Percentiles rank a stretch among this genome's conserved stretches.
These are phyloP conservation scores for Cremastinae sp. DNA, from an alignment of 2,888 invertebrate genomes.

Conservation along the genomic window DNA sequence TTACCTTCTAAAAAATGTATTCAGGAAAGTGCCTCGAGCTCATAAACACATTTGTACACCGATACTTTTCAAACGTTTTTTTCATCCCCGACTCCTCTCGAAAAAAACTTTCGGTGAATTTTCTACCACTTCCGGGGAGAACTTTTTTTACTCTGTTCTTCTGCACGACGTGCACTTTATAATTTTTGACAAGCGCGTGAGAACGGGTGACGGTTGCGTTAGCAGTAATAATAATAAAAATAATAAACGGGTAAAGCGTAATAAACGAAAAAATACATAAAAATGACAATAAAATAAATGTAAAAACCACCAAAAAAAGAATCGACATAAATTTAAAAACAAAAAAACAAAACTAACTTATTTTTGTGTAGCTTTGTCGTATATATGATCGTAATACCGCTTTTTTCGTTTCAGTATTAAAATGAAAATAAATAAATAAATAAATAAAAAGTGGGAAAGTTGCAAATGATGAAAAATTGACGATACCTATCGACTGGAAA, in stretches of 20 bases:
- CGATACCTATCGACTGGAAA: neutral
- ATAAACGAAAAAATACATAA: constrained; percentile 50
- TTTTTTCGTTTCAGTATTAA: constrained; percentile 40
- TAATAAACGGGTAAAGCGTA: constrained; percentile 52
- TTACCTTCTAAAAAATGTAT: neutral
- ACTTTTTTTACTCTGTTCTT: constrained; percentile 1
- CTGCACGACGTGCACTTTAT: constrained; percentile 7
- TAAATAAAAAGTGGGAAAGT: constrained; percentile 12
- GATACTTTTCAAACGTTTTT: constrained; percentile 16
- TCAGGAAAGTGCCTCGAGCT: neutral
- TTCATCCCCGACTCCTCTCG: constrained; percentile 2
- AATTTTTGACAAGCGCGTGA: constrained; percentile 36
- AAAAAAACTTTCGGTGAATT: constrained; percentile 19
- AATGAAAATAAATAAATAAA: too few species aligned
- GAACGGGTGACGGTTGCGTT: constrained; percentile 46
- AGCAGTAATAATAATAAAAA: constrained; percentile 29
- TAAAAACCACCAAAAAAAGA: constrained; percentile 39
- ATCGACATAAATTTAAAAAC: constrained; percentile 36
- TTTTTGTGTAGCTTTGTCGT: constrained; percentile 64
- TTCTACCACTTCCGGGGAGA: constrained; percentile 7
- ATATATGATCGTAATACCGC: constrained; percentile 55
- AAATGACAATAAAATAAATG: constrained; percentile 58
- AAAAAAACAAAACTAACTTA: constrained; percentile 59
- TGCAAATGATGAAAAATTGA: constrained; percentile 15
- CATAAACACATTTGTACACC: constrained; percentile 26